phyloP scores from a whole-genome alignment of 1,140 invertebrate species.

The Tetraneura akinire region DNA sequence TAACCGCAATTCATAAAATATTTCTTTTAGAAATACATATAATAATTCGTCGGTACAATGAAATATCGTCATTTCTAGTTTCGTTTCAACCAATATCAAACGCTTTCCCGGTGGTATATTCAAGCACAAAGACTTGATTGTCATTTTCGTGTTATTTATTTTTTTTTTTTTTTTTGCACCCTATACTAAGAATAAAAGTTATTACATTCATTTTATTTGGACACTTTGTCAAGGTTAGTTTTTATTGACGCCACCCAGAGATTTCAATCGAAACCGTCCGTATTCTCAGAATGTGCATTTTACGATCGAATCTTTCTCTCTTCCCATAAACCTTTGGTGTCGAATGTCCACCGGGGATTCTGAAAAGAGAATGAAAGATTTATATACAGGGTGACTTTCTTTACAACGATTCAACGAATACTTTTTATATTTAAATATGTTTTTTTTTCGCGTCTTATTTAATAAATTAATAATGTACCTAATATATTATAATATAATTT shows the following conservation, averaged over 20 bases:
- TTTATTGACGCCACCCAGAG: background rate
- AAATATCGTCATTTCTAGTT: too few relatives aligned
- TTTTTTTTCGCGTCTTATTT: too few relatives aligned
- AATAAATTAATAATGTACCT: too few relatives aligned
- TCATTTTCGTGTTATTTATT: too few relatives aligned
- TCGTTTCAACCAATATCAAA: background rate
- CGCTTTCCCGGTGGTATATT: background rate
- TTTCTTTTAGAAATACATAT: too few relatives aligned
- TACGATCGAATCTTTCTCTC: background rate
- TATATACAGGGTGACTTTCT: background rate
- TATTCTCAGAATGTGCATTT: background rate
- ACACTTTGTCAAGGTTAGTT: background rate
- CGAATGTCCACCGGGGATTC: background rate
- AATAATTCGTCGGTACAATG: too few relatives aligned
- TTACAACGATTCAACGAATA: background rate
- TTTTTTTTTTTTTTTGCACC: too few relatives aligned
- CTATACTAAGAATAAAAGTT: background rate
- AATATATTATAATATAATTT: too few relatives aligned
- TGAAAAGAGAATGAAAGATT: background rate
- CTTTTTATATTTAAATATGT: background rate
- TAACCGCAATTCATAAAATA: too few relatives aligned
- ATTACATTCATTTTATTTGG: background rate
- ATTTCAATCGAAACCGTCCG: background rate
- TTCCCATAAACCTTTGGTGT: background rate
- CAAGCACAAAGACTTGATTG: background rate